Conservation (phyloP, 1,140 invertebrate genomes). For the Bombus pascuorum region DNA sequence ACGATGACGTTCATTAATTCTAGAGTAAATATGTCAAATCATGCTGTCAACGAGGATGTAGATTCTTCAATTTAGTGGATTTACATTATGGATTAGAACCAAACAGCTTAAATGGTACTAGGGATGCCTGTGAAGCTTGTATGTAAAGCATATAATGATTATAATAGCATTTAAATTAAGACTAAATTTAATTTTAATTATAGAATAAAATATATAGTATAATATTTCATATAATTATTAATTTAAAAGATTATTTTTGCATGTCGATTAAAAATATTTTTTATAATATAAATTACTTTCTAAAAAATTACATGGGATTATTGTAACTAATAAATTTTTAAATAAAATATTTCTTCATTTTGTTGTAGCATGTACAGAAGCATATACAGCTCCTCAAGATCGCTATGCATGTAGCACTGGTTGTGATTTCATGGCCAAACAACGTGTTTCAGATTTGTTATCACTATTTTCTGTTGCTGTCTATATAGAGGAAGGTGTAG, state of each 20-base stretch:
- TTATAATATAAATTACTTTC: background rate
- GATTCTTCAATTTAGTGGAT: slow-evolving; percentile 79
- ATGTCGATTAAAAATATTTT: background rate
- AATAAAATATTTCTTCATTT: slow-evolving; percentile 29
- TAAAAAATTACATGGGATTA: background rate
- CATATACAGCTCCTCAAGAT: slow-evolving; percentile 74
- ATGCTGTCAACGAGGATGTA: slow-evolving; percentile 79
- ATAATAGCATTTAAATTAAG: background rate
- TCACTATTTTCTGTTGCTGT: slow-evolving; percentile 72
- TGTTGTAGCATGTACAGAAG: slow-evolving; percentile 78
- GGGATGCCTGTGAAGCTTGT: slow-evolving; percentile 77
- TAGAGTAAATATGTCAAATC: slow-evolving; percentile 74
- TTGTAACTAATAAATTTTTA: background rate
- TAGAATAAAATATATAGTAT: background rate
- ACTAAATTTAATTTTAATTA: background rate
- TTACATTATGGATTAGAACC: slow-evolving; percentile 62
- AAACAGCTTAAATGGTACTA: slow-evolving; percentile 74
- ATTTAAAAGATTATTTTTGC: slow-evolving; percentile 1
- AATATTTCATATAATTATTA: background rate
- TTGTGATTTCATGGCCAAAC: slow-evolving; percentile 78
- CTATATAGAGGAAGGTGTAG: slow-evolving; percentile 72
- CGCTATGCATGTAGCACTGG: slow-evolving; percentile 76
- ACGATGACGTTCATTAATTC: slow-evolving; percentile 35
- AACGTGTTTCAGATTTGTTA: slow-evolving; percentile 70
- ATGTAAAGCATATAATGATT: slow-evolving; percentile 42